phyloP scores from a whole-genome alignment of 30 jellyfish, hydroid and myxozoan genomes.

The Sanderia malayensis region DNA sequence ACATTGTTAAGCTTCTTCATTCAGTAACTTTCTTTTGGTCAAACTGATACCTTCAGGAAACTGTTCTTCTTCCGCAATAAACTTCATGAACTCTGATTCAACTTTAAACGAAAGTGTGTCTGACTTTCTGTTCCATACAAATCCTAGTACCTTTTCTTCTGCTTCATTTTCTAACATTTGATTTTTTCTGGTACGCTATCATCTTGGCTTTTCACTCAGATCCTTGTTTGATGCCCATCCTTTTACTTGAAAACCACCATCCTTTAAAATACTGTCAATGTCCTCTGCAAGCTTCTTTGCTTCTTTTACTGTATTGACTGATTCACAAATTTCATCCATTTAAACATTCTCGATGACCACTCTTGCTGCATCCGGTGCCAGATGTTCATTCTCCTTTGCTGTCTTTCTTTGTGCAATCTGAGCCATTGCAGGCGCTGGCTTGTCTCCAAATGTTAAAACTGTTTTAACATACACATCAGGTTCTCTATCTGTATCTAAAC shows the following conservation, averaged over 20 bases:
- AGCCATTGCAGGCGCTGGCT: conserved; percentile 68
- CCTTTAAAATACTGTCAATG: conserved; percentile 24
- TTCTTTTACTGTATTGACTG: conserved; percentile 31
- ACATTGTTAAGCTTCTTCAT: neutral
- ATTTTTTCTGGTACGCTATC: neutral
- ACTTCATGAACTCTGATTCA: conserved; percentile 10
- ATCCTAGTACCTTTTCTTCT: conserved; percentile 47
- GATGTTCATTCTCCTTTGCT: conserved; percentile 32
- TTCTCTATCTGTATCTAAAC: conserved; percentile 6
- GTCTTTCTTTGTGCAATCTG: conserved; percentile 21
- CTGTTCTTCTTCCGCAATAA: conserved; percentile 2
- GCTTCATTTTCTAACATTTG: conserved; percentile 22
- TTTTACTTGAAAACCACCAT: conserved; percentile 51
- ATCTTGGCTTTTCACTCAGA: neutral
- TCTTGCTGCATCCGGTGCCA: conserved; percentile 51
- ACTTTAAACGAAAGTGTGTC: conserved; percentile 16
- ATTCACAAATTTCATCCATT: conserved; percentile 63
- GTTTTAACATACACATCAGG: conserved; percentile 57
- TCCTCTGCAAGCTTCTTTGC: conserved; percentile 49
- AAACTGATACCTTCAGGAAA: neutral
- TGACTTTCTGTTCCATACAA: conserved; percentile 20
- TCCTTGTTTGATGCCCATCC: conserved; percentile 35
- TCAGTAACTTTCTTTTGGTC: conserved; percentile 16
- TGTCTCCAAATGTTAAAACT: conserved; percentile 51
- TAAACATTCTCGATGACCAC: conserved; percentile 14